Conservation (phyloP, 1,140 invertebrate species). For the Pemphigus obesinymphae region DNA sequence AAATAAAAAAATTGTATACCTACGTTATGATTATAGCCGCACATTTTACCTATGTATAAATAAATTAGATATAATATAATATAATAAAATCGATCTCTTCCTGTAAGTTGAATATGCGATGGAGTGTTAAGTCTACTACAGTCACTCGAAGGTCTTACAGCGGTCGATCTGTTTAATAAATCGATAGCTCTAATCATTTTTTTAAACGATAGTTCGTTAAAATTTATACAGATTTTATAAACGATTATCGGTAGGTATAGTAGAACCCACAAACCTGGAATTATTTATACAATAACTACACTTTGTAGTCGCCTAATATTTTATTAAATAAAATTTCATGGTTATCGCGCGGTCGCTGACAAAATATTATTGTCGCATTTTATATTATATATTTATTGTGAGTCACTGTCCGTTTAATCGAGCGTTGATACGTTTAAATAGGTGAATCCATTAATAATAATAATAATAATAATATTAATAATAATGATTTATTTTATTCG, state of each 20-base stretch:
- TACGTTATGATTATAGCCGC: neutral
- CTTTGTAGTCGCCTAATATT: neutral
- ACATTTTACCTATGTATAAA: neutral
- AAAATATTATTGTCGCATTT: too few species aligned
- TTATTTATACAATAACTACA: too few species aligned
- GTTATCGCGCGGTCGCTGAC: neutral
- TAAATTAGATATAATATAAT: neutral
- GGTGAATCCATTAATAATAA: too few species aligned
- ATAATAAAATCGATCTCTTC: constrained; percentile 19
- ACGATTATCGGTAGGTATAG: too few species aligned
- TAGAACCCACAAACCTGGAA: neutral
- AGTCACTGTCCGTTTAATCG: neutral
- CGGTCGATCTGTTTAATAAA: neutral
- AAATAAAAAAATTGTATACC: neutral
- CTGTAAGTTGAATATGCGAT: neutral
- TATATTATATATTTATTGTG: too few species aligned
- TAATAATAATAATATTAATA: too few species aligned
- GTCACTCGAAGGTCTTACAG: neutral
- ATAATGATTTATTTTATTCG: too few species aligned
- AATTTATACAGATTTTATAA: neutral
- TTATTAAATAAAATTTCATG: neutral
- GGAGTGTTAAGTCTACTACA: neutral
- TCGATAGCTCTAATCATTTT: neutral
- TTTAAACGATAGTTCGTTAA: too few species aligned
- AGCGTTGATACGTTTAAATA: neutral